Evolutionary conservation across 2,888 invertebrate species (phyloP).

Genomic region (Diabrotica balteata): DNA sequence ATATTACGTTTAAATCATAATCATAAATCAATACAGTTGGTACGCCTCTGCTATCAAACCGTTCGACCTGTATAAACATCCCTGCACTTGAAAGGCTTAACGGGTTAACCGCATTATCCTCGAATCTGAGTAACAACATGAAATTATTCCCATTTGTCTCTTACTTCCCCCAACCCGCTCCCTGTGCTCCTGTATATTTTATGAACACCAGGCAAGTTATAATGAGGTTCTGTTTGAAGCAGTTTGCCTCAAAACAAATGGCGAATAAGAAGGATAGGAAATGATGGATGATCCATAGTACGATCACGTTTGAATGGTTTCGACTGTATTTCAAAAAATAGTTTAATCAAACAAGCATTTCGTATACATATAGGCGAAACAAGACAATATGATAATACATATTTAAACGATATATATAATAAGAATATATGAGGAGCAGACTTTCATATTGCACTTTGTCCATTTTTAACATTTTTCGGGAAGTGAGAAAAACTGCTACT

Average conservation of each 20-base stretch:
- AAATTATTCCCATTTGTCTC: constrained; percentile 50
- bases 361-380: too few species aligned
- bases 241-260: constrained; percentile 52
- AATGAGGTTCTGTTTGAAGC: constrained; percentile 62
- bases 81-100: constrained; percentile 46
- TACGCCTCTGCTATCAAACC: constrained; percentile 30
- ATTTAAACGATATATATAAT: too few species aligned
- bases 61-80: constrained; percentile 36
- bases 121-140: constrained; percentile 50
- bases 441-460: too few species aligned
- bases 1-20: neutral
- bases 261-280: constrained; percentile 42
- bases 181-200: constrained; percentile 58
- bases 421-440: too few species aligned
- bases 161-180: constrained; percentile 31
- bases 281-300: constrained; percentile 14
- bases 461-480: too few species aligned
- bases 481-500: too few species aligned
- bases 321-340: too few species aligned
- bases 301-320: constrained; percentile 3
- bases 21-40: neutral
- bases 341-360: too few species aligned
- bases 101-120: constrained; percentile 59
- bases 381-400: too few species aligned
- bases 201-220: constrained; percentile 62